Evolutionary conservation across 1,140 invertebrate genomes (phyloP), one percentile per base, ranked within the genome.

Genomic region (Drosophila kikkawai): DNA sequence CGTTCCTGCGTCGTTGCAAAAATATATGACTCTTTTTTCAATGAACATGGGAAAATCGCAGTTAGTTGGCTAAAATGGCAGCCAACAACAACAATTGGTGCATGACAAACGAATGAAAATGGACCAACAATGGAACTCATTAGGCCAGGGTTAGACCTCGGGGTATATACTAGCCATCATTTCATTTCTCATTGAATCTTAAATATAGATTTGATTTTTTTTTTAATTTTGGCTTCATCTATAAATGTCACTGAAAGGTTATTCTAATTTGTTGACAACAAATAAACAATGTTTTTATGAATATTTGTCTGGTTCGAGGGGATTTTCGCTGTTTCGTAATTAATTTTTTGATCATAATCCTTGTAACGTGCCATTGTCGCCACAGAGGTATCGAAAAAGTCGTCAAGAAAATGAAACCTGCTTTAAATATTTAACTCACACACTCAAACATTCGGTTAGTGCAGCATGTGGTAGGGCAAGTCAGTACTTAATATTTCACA

Each of bases 401-500:
- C 36, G 17, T 19, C 42, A 39, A 32, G 32, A n/a, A 77, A 69
- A 39, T 56, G 63, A 55, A 44, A 63, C 37, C 11, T 37, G 48
- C 70, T 78, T 81, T 84, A 84, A 88, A 90, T 79, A 88, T 88
- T 81, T 57, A 88, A 81, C 76, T 71, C 56, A 19, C 53, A 57
- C 42, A 44, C 48, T 36, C 19, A 44, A 56, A n/a, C 44, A 44
- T 42, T 39, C 11, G 26, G 29, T n/a, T 42, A 26, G 47, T 65
- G 71, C 61, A 80, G 68, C 80, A 88, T 80, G 77, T 87, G 84
- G 84, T 70, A 69, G 29, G 32, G 17, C 45, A 60, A 74, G 70
- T 73, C 81, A 81, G 80, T 73, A 88, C 85, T 88, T 88, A 88
- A 88, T 88, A 88, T 88, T 88, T 88, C 39, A 88, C 78, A 81